Evolutionary conservation across 2,888 invertebrate genomes (phyloP).

Genomic region (Dryocosmus kuriphilus): DNA sequence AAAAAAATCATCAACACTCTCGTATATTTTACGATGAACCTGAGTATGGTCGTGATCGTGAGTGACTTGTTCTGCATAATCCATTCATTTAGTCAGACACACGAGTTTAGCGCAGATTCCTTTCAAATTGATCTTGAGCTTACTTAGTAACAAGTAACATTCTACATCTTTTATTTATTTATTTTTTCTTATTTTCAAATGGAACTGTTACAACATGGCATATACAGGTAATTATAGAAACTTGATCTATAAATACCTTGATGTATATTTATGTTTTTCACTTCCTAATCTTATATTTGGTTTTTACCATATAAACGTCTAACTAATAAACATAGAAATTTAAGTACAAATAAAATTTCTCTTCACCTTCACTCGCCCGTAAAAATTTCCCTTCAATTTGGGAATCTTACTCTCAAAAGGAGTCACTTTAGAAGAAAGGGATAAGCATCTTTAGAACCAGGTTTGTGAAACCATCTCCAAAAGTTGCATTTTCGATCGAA

Average conservation of each 20-base stretch:
- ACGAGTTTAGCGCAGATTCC: neutral
- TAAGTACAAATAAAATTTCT: too few species aligned
- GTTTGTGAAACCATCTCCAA: conserved; percentile 12
- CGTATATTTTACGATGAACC: neutral
- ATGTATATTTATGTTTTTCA: too few species aligned
- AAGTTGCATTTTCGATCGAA: neutral
- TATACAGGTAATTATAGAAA: too few species aligned
- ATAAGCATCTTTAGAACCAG: neutral
- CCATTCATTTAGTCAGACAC: neutral
- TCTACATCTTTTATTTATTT: neutral
- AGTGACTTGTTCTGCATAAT: conserved; percentile 10
- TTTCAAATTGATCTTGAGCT: neutral
- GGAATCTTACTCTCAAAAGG: neutral
- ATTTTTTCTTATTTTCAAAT: too few species aligned
- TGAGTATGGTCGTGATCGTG: neutral
- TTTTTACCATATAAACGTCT: too few species aligned
- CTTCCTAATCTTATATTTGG: too few species aligned
- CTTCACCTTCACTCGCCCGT: too few species aligned
- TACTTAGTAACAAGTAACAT: neutral
- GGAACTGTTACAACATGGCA: too few species aligned
- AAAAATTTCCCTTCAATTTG: neutral
- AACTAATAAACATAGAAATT: too few species aligned
- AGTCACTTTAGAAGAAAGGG: neutral
- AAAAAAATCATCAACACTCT: conserved; percentile 1
- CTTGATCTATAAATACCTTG: too few species aligned